Base-by-base conservation (phyloP, 2,888 invertebrate genomes). In the Noctua fimbriata region DNA sequence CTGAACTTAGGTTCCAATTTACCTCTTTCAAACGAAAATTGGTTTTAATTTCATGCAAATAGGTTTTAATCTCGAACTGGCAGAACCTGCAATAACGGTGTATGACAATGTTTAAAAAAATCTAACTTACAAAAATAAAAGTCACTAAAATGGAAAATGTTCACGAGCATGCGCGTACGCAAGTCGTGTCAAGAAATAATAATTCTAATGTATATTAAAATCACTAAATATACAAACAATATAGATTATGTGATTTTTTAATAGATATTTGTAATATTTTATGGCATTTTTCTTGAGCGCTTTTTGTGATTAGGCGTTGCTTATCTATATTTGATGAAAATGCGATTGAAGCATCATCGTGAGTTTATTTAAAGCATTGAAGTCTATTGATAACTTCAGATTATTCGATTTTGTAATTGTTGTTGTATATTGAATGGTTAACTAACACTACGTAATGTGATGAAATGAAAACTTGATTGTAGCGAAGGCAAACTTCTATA, bases 201-300 rank as follows among this genome's bases (percentile, higher is more conserved):
- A 49, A 71, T 65, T 58, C n/a, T 83, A 73, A 74, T 55, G 6
- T 83, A 55, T 69, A 70, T 73, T 75, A 75, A 81, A 83, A 67
- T 67, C 67, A 44, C 44, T 67, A 70, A 73, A 82, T 78, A 87
- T 83, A 82, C 76, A 83, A 67, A 86, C 81, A 71, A 71, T 74
- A 79, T 73, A 69, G 16, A 1, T 69, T 73, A 81, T 85, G 72
- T 77, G 69, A 85, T 75, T 76, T 75, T 71, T 73, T 81, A 74
- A 81, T 79, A 77, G 69, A 81, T 49, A 87, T 67, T 79, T 72
- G 67, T 74, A 49, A 69, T 76, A 77, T 78, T 83, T 83, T 88
- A 88, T 88, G 88, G 88, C 88, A 88, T 83, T 86, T 36, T 74
- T 77, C 55, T 89, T 88, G 89, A 88, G 88, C 88, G 83, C 76